Conservation (phyloP, 1,140 invertebrate genomes). For the Drosophila mayri region DNA sequence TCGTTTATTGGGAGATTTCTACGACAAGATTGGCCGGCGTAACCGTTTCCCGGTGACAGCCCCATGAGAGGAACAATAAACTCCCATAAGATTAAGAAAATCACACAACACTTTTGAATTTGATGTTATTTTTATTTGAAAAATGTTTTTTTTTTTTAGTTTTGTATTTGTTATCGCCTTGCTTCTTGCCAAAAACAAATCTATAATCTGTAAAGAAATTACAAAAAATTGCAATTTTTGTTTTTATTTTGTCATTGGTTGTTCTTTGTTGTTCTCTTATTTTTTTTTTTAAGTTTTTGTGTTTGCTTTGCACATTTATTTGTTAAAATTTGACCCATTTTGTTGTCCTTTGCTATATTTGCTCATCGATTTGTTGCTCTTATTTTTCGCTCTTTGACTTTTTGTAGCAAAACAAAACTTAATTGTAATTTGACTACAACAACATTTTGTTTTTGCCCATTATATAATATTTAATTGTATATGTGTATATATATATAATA, state of each 20-base stretch:
- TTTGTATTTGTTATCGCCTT: slow-evolving; percentile 63
- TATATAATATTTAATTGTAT: slow-evolving; percentile 74
- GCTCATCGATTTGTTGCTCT: slow-evolving; percentile 41
- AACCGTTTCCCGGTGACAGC: not conserved
- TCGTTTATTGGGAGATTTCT: slow-evolving; percentile 12
- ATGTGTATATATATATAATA: slow-evolving; percentile 77
- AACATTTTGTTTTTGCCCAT: slow-evolving; percentile 79
- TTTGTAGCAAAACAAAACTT: slow-evolving; percentile 80
- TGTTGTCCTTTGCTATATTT: slow-evolving; percentile 67
- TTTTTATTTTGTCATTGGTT: slow-evolving; percentile 34
- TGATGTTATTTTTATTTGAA: slow-evolving; percentile 75
- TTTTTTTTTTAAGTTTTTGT: slow-evolving; percentile 11
- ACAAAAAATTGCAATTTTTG: slow-evolving; percentile 71
- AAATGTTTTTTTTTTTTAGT: slow-evolving; percentile 59
- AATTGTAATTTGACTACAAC: slow-evolving; percentile 82
- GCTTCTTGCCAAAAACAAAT: slow-evolving; percentile 66
- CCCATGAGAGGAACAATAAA: not conserved
- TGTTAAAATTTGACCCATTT: slow-evolving; percentile 69
- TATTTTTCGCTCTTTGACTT: slow-evolving; percentile 39
- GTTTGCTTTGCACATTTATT: slow-evolving; percentile 55
- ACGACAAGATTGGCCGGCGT: not conserved
- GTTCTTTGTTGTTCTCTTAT: slow-evolving; percentile 12
- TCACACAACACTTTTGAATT: slow-evolving; percentile 22
- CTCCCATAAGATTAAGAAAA: slow-evolving; percentile 4
- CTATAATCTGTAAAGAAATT: slow-evolving; percentile 75